phyloP scores from a whole-genome alignment of 2,888 invertebrate species.

The Andrena trimmerana region DNA sequence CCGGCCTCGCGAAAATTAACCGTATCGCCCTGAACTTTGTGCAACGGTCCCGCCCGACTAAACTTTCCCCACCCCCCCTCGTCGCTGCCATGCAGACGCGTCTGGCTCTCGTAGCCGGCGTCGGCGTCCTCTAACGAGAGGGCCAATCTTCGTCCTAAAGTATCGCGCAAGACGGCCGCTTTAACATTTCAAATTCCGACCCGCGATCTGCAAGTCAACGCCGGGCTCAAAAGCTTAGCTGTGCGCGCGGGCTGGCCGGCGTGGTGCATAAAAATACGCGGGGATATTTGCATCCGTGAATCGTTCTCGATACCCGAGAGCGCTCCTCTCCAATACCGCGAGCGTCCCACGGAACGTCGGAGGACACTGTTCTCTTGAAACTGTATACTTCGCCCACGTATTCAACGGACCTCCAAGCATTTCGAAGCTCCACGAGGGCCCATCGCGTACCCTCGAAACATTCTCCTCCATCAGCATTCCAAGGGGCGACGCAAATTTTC shows the following conservation, averaged over 20 bases:
- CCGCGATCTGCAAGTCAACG: slow-evolving; percentile 69
- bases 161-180: slow-evolving; percentile 47
- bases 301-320: slow-evolving; percentile 59
- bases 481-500: too few relatives aligned
- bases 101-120: neutral
- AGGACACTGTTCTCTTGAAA: slow-evolving; percentile 38
- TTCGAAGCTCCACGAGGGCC: neutral
- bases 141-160: slow-evolving; percentile 42
- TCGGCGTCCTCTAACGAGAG: neutral
- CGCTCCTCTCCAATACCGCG: slow-evolving; percentile 16
- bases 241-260: slow-evolving; percentile 44
- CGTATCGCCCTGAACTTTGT: neutral
- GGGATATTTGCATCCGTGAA: slow-evolving; percentile 67
- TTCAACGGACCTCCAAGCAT: slow-evolving; percentile 10
- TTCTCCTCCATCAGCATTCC: too few relatives aligned
- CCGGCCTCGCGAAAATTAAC: slow-evolving; percentile 1
- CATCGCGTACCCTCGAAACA: too few relatives aligned
- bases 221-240: slow-evolving; percentile 65
- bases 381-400: slow-evolving; percentile 17
- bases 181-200: slow-evolving; percentile 65
- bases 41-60: too few relatives aligned
- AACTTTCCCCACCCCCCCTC: neutral
- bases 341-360: slow-evolving; percentile 16
- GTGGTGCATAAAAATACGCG: slow-evolving; percentile 65
- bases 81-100: too few relatives aligned